A percentile compares a stretch with the other conserved stretches of the same genome.
Conservation (phyloP, 1,140 invertebrate genomes). For the Daktulosphaira vitifoliae region DNA sequence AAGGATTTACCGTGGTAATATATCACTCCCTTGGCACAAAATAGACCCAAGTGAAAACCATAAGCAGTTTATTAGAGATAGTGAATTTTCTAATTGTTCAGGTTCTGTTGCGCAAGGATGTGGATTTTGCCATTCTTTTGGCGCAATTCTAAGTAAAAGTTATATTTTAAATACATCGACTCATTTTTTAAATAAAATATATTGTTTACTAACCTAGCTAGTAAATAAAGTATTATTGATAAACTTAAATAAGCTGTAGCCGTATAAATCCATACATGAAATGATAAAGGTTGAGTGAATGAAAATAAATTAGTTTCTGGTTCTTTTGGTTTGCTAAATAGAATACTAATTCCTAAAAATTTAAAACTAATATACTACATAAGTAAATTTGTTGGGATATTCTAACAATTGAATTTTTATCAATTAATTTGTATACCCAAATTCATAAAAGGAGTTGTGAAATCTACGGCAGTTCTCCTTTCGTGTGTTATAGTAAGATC, state of each 20-base stretch:
- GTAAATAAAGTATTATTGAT: constrained; percentile 69
- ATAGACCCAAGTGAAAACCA: constrained; percentile 51
- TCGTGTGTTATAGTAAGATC: constrained; percentile 87
- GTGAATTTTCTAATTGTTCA: constrained; percentile 49
- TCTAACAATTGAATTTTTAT: too few species aligned
- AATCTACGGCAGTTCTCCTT: constrained; percentile 73
- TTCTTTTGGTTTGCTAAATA: constrained; percentile 62
- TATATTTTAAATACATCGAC: background rate
- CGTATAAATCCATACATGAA: constrained; percentile 90
- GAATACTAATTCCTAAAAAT: constrained; percentile 61
- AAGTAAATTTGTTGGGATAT: too few species aligned
- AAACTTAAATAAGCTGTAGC: constrained; percentile 77
- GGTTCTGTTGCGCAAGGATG: constrained; percentile 48
- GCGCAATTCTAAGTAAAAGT: constrained; percentile 41
- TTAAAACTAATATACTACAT: too few species aligned
- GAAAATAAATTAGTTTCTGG: constrained; percentile 69
- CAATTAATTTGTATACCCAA: constrained; percentile 31
- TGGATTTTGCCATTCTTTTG: constrained; percentile 53
- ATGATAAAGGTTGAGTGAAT: constrained; percentile 76
- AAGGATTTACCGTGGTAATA: constrained; percentile 46
- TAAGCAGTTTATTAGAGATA: constrained; percentile 48
- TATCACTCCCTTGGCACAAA: constrained; percentile 49
- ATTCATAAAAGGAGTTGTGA: constrained; percentile 86
- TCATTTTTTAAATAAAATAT: background rate
- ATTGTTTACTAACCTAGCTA: constrained; percentile 57